Evolutionary conservation across 2,113 vertebrate genomes (phyloP), one percentile per base, ranked within the genome.

Genomic region (Nothobranchius kuhntae): DNA sequence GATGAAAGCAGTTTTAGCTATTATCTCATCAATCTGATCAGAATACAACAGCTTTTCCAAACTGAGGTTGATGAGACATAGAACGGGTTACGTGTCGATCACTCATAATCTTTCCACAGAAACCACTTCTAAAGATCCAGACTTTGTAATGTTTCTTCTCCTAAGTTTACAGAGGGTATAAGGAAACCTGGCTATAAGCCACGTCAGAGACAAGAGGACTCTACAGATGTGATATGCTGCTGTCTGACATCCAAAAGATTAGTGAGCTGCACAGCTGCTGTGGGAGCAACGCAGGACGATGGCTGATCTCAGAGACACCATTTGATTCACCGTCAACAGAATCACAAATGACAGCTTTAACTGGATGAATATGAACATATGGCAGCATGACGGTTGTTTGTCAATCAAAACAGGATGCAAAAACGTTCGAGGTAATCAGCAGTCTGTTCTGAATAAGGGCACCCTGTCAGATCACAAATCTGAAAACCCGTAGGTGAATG

Each of bases 151-250:
- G 14, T 63, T 71, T 74, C 45, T 36, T 73, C 35, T 48, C 26
- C 75, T 21, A 21, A 1, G 1, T 21, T 75, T 44, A 84, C 66
- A 71, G 50, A 84, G 80, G 76, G 81, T 80, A 83, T 71, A 0
- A 65, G 65, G 59, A 60, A 58, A 63, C 63, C 65, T 50, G 50
- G 58, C 65, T 62, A 53, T 46, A 52, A 21, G 53, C 52, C 51
- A 17, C 13, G 36, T 58, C 30, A 61, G 61, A 76, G 52, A 67
- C 45, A 24, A 24, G 57, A 17, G 17, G 17, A 47, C 26, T 45
- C 5, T 35, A 54, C 53, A 75, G 11, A 71, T 65, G 4, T 60
- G 57, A 66, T 75, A 52, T 44, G 53, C 63, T 62, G 59, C 40
- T 40, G 38, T 11, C 24, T 48, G 26, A 53, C 52, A 50, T 53